Percentiles rank a stretch among this genome's conserved stretches.
Conservation (phyloP, 35 echinoderm and acorn worm genomes). For the Acanthaster planci region DNA sequence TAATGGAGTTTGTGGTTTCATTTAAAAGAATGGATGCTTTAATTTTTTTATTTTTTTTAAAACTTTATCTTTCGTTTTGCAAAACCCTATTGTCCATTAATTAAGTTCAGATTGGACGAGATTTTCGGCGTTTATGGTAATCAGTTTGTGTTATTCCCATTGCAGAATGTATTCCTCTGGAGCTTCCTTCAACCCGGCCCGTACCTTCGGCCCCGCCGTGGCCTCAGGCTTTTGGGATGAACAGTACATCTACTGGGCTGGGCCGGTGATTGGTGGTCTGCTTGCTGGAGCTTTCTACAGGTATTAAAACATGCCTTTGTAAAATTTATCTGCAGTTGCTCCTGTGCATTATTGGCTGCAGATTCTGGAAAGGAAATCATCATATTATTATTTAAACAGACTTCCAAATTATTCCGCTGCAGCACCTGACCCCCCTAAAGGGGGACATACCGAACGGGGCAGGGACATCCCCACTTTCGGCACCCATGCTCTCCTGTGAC, state of each 20-base stretch:
- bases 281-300: constrained; percentile 89
- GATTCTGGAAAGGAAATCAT: neutral
- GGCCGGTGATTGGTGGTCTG: constrained; percentile 71
- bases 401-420: no score
- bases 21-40: no score
- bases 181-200: constrained; percentile 94
- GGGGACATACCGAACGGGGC: no score
- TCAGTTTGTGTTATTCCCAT: neutral
- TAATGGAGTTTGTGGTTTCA: no score
- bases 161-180: constrained; percentile 72
- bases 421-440: no score
- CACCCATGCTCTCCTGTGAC: no score
- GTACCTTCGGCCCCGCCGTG: constrained; percentile 93
- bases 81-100: no score
- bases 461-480: no score
- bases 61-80: no score
- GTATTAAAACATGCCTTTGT: constrained; percentile 29
- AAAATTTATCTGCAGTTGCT: neutral
- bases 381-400: neutral
- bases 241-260: constrained; percentile 97
- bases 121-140: neutral
- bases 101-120: neutral
- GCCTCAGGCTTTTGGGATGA: constrained; percentile 89
- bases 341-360: neutral
- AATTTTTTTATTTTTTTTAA: no score